Base-by-base conservation (phyloP, 1,140 invertebrate genomes). In the Cotesia vestalis region DNA sequence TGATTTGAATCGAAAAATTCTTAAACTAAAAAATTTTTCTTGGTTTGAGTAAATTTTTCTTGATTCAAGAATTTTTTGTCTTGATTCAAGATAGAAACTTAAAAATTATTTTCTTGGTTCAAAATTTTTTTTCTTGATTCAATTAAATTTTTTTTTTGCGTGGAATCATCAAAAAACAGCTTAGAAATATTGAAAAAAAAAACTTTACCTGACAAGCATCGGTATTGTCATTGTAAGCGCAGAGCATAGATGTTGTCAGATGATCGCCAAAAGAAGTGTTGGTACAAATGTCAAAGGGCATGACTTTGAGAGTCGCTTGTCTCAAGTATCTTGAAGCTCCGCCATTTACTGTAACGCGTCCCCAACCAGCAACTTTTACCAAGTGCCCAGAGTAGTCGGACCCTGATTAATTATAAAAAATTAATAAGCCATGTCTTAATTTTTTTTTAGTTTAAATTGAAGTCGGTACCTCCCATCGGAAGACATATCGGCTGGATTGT, bases 311-410 rank as follows among this genome's bases (percentile, higher is more conserved):
- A 14, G 82, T 80, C 0, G 90, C 88, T 74, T 90, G 86, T 69
- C 88, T 79, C 1, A 92, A 81, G 34, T 83, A 86, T 60, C 84
- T 87, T 0, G 90, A 89, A 3, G 88, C 82, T 9, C 80, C 77
- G 2, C 87, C 87, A 1, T 85, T 82, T 3, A 84, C 83, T 0
- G 79, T 84, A 0, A 89, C 80, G 5, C 87, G 83, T 9, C 91
- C 92, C 91, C 91, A 93, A 5, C 92, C 92, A 1, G 89, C 84
- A n/a, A 91, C 88, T 4, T 87, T 88, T 0, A 86, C 90, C 9
- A 83, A 73, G 34, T 85, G 78, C 20, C 85, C 87, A 0, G 80
- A 79, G 75, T 89, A 90, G 67, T 88, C 82, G 4, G 75, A 73
- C 55, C 66, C 82, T 83, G 60, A 53, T 6, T 3, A 66, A 73